A percentile compares a stretch with the other conserved stretches of the same genome.
These are phyloP conservation scores for Phacellophora camtschatica DNA, from an alignment of 30 jellyfish, hydroid and myxozoan genomes.

Conservation along the genomic window DNA sequence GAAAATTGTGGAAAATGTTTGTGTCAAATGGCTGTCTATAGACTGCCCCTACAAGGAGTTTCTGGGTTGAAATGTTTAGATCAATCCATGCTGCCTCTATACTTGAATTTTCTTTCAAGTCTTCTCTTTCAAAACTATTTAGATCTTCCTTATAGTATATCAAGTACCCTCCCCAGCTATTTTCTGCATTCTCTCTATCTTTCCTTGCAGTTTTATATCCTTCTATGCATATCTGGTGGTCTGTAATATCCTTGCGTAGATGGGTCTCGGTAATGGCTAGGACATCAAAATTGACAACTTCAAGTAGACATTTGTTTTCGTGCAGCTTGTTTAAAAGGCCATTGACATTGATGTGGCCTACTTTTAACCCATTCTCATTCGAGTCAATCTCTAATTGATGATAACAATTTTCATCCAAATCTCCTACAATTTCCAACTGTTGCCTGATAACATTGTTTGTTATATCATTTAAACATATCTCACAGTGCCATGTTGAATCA, in stretches of 20 bases:
- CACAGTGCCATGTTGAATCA: constrained; percentile 12
- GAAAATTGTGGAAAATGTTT: constrained; percentile 17
- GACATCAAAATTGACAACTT: neutral
- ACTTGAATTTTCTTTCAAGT: neutral
- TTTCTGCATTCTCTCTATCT: constrained; percentile 29
- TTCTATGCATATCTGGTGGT: constrained; percentile 1
- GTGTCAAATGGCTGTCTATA: constrained; percentile 47
- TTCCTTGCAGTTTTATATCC: constrained; percentile 20
- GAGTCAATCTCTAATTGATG: neutral
- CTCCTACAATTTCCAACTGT: neutral
- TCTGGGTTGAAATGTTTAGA: constrained; percentile 2
- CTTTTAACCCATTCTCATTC: neutral
- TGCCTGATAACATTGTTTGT: neutral
- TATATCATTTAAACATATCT: neutral
- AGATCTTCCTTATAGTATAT: constrained; percentile 21
- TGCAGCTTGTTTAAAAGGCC: constrained; percentile 24
- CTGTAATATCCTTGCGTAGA: constrained; percentile 23
- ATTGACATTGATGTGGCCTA: constrained; percentile 49
- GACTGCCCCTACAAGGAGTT: constrained; percentile 15
- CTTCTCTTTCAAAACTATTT: constrained; percentile 33
- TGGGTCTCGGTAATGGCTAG: constrained; percentile 27
- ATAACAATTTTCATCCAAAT: neutral
- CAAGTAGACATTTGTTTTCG: constrained; percentile 22
- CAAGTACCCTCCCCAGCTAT: constrained; percentile 53
- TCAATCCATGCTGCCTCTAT: constrained; percentile 26